These are phyloP conservation scores for Pygoscelis adeliae DNA, from an alignment of 2,113 vertebrate genomes.

Conservation along the genomic window DNA sequence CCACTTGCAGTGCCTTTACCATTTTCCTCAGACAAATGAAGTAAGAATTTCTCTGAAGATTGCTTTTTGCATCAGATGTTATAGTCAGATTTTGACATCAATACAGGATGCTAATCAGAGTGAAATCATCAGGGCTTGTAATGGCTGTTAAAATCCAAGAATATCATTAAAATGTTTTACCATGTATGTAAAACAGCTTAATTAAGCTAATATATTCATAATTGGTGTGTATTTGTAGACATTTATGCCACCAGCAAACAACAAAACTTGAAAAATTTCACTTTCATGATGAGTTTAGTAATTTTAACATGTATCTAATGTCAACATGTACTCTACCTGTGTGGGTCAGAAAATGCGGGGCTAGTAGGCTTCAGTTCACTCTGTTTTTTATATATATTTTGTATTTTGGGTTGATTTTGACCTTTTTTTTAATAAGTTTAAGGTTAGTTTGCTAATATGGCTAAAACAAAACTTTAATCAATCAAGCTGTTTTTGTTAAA, in stretches of 20 bases:
- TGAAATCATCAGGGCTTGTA: conserved; percentile 25
- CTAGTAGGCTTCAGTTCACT: not conserved
- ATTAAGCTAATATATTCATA: conserved; percentile 9
- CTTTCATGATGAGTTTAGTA: not conserved
- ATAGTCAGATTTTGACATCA: not conserved
- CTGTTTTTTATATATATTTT: not conserved
- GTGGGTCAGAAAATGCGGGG: not conserved
- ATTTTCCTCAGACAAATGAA: not conserved
- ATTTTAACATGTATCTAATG: not conserved
- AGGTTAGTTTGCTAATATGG: not conserved
- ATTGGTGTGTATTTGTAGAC: not conserved
- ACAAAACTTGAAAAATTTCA: not conserved
- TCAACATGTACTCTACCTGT: not conserved
- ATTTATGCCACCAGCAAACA: not conserved
- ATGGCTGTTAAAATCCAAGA: conserved; percentile 28
- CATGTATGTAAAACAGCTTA: not conserved
- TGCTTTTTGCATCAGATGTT: not conserved
- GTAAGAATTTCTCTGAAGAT: not conserved
- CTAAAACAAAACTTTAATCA: not conserved
- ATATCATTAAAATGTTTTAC: conserved; percentile 32
- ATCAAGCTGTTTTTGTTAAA: not conserved
- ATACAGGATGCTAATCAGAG: conserved; percentile 17
- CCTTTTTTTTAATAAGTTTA: not conserved
- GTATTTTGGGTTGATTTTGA: not conserved
- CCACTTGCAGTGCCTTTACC: not conserved